Evolutionary conservation across 2,113 vertebrate genomes (phyloP).

Genomic region (Semicossyphus pulcher): DNA sequence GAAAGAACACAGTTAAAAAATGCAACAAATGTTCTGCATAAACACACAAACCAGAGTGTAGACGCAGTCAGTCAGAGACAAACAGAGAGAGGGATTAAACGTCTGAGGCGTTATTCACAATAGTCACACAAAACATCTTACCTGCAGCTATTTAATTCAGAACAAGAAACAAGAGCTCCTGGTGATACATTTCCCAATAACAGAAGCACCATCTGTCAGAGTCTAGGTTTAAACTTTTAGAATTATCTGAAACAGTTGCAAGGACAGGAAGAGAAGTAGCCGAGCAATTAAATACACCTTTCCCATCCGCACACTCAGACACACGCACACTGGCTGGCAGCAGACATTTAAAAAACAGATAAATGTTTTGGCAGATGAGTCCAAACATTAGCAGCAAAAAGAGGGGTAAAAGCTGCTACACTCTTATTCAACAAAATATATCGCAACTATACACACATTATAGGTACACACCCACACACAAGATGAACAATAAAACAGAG

Average conservation of each 20-base stretch:
- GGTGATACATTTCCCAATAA: not conserved
- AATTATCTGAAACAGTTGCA: not conserved
- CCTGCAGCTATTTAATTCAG: not conserved
- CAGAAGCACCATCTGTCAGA: not conserved
- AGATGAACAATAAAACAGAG: not conserved
- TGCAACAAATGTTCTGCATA: not conserved
- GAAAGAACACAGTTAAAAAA: slow-evolving; percentile 9
- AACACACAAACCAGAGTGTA: not conserved
- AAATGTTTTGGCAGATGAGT: too few species aligned
- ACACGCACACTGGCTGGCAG: not conserved
- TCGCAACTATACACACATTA: not conserved
- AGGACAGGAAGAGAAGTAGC: not conserved
- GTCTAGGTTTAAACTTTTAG: not conserved
- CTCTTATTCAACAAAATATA: too few species aligned
- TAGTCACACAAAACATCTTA: not conserved
- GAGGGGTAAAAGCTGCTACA: too few species aligned
- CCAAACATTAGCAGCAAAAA: too few species aligned
- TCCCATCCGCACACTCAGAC: not conserved
- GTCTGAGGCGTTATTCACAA: not conserved
- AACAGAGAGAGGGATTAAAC: not conserved
- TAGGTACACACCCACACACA: not conserved
- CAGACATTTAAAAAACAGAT: too few species aligned
- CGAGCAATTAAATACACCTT: too few species aligned
- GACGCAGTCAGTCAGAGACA: not conserved
- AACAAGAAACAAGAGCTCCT: not conserved